These are phyloP conservation scores for Stigmatopora argus DNA, from an alignment of 2,113 vertebrate species.

Conservation along the genomic window DNA sequence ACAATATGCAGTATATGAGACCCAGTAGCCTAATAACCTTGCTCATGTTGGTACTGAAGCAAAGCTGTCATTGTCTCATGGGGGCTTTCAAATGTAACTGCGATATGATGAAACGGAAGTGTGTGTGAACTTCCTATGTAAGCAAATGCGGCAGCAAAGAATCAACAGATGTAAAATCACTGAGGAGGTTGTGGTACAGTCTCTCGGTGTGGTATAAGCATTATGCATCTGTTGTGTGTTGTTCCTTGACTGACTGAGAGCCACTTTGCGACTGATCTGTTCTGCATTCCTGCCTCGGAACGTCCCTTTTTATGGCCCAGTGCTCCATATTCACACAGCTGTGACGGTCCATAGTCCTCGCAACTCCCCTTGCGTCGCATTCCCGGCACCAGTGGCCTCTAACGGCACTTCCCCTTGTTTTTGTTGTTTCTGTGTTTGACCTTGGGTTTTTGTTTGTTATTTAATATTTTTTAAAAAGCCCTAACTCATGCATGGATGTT, in stretches of 20 bases:
- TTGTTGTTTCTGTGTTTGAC: conserved; percentile 29
- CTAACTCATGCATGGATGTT: conserved; percentile 1
- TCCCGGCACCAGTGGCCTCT: conserved; percentile 31
- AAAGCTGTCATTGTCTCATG: conserved; percentile 8
- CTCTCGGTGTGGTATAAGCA: conserved; percentile 7
- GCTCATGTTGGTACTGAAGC: conserved; percentile 7
- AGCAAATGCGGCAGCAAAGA: conserved; percentile 13
- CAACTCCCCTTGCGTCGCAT: conserved; percentile 15
- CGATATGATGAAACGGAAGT: conserved; percentile 30
- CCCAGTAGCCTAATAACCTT: conserved; percentile 10
- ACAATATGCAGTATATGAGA: conserved; percentile 1
- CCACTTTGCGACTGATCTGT: conserved; percentile 53
- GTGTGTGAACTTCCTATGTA: conserved; percentile 27
- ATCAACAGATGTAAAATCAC: conserved; percentile 10
- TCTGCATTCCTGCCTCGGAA: conserved; percentile 63
- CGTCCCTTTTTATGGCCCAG: conserved; percentile 51
- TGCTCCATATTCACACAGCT: conserved; percentile 57
- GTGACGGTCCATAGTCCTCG: conserved; percentile 55
- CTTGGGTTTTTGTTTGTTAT: conserved; percentile 25
- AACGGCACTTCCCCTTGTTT: conserved; percentile 20
- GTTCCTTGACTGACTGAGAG: conserved; percentile 30
- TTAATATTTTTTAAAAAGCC: conserved; percentile 15
- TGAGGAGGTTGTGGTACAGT: conserved; percentile 12
- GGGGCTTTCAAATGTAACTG: conserved; percentile 8
- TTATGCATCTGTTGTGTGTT: conserved; percentile 59